phyloP scores from a whole-genome alignment of 2,797 vertebrate species.

The Spheniscus humboldti region DNA sequence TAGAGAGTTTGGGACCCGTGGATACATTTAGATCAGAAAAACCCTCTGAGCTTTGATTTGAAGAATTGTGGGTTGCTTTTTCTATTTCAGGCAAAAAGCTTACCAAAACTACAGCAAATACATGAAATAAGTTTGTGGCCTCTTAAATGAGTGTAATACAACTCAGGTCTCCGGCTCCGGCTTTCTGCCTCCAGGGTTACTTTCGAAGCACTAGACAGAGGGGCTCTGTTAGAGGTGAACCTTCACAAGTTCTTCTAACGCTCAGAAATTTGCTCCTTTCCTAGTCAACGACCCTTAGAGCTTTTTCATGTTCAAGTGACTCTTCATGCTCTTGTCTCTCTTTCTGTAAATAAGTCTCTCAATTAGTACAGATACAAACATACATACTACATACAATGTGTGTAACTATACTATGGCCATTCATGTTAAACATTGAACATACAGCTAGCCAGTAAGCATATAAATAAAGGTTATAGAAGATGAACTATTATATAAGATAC shows the following conservation, averaged over 20 bases:
- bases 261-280: not conserved
- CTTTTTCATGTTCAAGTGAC: not conserved
- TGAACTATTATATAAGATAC: not conserved
- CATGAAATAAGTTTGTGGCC: not conserved
- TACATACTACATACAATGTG: not conserved
- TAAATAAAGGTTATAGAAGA: not conserved
- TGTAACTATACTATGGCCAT: not conserved
- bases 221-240: not conserved
- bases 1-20: not conserved
- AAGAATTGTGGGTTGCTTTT: not conserved
- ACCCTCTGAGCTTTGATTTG: not conserved
- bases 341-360: not conserved
- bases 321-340: not conserved
- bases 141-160: not conserved
- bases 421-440: not conserved
- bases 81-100: not conserved
- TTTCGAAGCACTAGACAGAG: not conserved
- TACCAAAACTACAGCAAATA: not conserved
- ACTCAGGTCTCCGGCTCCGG: not conserved
- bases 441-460: not conserved
- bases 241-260: not conserved
- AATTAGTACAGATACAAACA: not conserved
- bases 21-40: not conserved
- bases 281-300: not conserved
- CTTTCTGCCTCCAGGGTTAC: not conserved